Conservation (phyloP, 2,888 invertebrate species). For the Cantharis lateralis region DNA sequence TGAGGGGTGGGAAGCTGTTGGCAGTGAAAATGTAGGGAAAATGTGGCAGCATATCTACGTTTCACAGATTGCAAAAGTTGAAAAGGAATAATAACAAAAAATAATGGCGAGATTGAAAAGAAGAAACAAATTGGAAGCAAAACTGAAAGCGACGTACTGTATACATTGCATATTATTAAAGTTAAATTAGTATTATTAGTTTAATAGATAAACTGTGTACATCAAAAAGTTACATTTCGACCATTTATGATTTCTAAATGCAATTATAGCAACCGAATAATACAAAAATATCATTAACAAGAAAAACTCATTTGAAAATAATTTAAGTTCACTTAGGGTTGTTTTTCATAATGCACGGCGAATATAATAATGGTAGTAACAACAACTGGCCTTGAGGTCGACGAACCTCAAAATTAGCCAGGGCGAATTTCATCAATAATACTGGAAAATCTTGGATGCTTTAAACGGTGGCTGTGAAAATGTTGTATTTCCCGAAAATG, state of each 20-base stretch:
- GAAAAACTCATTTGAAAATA: conserved; percentile 3
- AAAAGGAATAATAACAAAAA: neutral
- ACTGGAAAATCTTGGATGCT: conserved; percentile 8
- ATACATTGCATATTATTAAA: neutral
- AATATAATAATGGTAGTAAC: neutral
- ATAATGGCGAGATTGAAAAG: neutral
- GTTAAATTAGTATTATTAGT: neutral
- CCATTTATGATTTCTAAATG: neutral
- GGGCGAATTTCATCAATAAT: conserved; percentile 14
- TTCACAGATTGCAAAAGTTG: neutral
- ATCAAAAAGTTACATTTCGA: neutral
- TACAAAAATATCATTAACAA: conserved; percentile 3
- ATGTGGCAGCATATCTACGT: neutral
- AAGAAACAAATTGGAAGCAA: neutral
- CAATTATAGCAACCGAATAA: neutral
- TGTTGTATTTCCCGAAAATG: conserved; percentile 12
- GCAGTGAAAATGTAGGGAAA: neutral
- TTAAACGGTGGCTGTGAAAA: conserved; percentile 11
- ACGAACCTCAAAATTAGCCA: conserved; percentile 25
- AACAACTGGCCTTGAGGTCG: conserved; percentile 19
- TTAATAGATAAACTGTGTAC: neutral
- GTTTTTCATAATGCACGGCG: conserved; percentile 17
- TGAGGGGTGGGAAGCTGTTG: neutral
- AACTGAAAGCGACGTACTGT: neutral
- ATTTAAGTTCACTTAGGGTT: conserved; percentile 10